Base-by-base conservation (phyloP, 2,113 vertebrate species). In the Alouatta palliata region DNA sequence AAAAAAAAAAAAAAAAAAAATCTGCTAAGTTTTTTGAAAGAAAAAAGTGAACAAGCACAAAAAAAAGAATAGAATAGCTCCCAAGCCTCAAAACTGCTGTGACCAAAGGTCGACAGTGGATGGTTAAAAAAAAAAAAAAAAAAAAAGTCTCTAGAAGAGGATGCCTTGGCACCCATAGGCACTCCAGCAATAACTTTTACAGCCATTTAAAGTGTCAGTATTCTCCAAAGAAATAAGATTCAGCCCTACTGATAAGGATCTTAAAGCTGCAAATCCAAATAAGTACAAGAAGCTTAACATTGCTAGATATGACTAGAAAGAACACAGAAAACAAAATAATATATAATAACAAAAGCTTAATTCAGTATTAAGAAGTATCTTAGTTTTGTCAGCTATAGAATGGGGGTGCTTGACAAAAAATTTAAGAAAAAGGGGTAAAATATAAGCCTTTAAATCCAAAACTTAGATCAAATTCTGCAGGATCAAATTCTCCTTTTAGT, bases 1-100 rank as follows among this genome's bases (percentile, higher is more conserved):
- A 30, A 64, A 58, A 23, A 56, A 30, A 64, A 58, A 23, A 56
- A 58, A 58, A 30, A 64, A 64, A 30, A 30, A 64, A 6, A 27
- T 30, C 61, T 64, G 27, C 27, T 30, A 90, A 77, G 52, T 75
- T 90, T 87, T 90, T 56, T 84, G n/a, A 75, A 64, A 90, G 47
- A 70, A 96, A 89, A 85, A 93, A 68, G 27, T 66, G 21, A 73
- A 76, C 56, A 90, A 76, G 47, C 84, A 89, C 73, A 61, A 37
- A 88, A 30, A 30, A 83, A 14, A 47, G 54, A 77, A 64, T 13
- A 30, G 25, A 64, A 37, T 13, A 83, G 37, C 13, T 94, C 21
- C 52, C 52, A 17, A 95, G n/a, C 6, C 52, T 73, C 37, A 80
- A 66, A 85, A 87, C 21, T n/a, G 35, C 56, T 79, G 52, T 84